Base-by-base conservation (phyloP, 2,888 invertebrate genomes). In the Parnassius mnemosyne region DNA sequence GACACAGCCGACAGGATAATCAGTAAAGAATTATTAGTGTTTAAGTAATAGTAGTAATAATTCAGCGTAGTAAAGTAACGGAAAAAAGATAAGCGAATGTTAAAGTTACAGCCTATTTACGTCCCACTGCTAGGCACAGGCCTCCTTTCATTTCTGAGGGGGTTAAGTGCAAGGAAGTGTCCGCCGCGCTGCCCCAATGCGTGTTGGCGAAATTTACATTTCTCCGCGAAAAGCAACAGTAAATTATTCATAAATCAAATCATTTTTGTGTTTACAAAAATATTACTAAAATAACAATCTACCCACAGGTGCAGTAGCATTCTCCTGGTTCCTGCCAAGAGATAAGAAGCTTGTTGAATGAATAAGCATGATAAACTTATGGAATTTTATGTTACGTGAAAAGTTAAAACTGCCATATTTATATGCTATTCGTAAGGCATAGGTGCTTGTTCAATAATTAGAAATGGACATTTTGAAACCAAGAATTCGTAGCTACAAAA, bases 251-350 rank as follows among this genome's bases (percentile, higher is more conserved):
- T 16, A 1, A 9, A 3, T 50, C 11, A 3, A 10, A 16, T 3
- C 7, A 49, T 13, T 13, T 16, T 1, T 16, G 0, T 16, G 16
- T 3, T 13, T 49, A 49, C 50, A 9, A 50, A 1, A 20, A 50
- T 50, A 50, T 16, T 50, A 16, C 7, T 9, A 12, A 16, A 50
- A 50, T 16, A 10, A 9, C 13, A 3, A 25, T 10, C 12, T 47
- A 60, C 47, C 71, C 70, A 20, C 77, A 90, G 90, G 83, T 78
- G 88, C 86, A 2, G 79, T 86, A 20, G 75, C 65, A 1, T 76
- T 88, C 2, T 80, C 88, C 0, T 90, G 87, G 85, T 83, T 83
- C 55, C 69, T 90, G 3, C 90, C 90, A 1, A 77, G 74, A 43
- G 90, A 90, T 65, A 81, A 80, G 49, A 68, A 71, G n/a, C 68